phyloP scores from a whole-genome alignment of 2,888 invertebrate genomes.

The Cacoxenus indagator region DNA sequence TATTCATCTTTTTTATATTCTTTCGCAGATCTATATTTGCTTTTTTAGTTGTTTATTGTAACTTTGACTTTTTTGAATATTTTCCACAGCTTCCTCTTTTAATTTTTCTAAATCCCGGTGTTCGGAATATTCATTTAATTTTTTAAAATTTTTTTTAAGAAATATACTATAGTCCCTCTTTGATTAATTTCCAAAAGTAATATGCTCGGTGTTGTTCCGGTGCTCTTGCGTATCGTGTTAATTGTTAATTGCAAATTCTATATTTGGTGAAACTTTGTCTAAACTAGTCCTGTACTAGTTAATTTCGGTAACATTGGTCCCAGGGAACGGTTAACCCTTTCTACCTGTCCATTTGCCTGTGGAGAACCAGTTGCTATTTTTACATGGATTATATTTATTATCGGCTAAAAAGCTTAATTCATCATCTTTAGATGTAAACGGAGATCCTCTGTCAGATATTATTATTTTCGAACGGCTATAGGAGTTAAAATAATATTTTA shows the following conservation, averaged over 20 bases:
- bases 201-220: conserved; percentile 2
- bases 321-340: no score
- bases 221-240: background rate
- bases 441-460: no score
- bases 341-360: background rate
- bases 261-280: no score
- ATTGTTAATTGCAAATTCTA: no score
- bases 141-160: background rate
- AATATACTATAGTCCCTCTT: background rate
- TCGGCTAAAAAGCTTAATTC: background rate
- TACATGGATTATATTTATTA: background rate
- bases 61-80: background rate
- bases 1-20: background rate
- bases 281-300: no score
- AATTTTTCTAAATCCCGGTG: background rate
- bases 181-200: background rate
- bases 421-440: background rate
- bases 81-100: background rate
- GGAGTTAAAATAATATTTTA: no score
- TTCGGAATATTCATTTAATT: background rate
- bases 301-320: no score
- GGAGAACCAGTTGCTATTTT: background rate
- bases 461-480: no score
- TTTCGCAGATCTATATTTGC: background rate
- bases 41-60: background rate